Evolutionary conservation across 2,888 invertebrate genomes (phyloP).

Genomic region (Euplexia lucipara): DNA sequence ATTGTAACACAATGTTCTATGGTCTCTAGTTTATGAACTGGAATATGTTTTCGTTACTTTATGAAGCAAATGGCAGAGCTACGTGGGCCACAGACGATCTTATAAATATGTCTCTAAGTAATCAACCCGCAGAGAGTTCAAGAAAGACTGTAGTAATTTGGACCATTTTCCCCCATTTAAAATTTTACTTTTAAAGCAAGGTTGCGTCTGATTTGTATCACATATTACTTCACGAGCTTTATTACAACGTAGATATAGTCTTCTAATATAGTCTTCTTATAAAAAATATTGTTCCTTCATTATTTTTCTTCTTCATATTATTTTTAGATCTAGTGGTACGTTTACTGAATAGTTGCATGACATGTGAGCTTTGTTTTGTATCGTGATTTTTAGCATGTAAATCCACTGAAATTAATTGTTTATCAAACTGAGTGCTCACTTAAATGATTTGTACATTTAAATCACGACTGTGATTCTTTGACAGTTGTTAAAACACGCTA

Average conservation of each 20-base stretch:
- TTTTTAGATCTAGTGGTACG: background rate
- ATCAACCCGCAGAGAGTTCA: too few relatives aligned
- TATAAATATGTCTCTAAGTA: too few relatives aligned
- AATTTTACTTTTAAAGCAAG: too few relatives aligned
- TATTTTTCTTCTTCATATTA: background rate
- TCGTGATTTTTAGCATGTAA: slow-evolving; percentile 9
- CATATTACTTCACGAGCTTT: too few relatives aligned
- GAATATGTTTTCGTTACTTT: slow-evolving; percentile 4
- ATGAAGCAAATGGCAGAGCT: background rate
- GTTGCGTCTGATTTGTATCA: too few relatives aligned
- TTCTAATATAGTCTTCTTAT: background rate
- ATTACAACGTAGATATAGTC: background rate
- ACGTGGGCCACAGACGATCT: too few relatives aligned
- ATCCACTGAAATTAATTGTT: background rate
- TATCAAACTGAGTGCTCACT: background rate
- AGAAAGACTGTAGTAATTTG: too few relatives aligned
- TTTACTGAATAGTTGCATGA: background rate
- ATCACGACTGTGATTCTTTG: background rate
- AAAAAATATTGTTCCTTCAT: background rate
- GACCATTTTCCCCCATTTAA: too few relatives aligned
- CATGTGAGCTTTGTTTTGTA: slow-evolving; percentile 18
- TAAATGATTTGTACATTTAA: background rate
- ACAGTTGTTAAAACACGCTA: background rate
- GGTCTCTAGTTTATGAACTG: background rate
- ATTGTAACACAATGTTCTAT: slow-evolving; percentile 33